A percentile compares a stretch with the other conserved stretches of the same genome.
phyloP scores from a whole-genome alignment of 2,888 invertebrate genomes.

The Girardia tigrina region DNA sequence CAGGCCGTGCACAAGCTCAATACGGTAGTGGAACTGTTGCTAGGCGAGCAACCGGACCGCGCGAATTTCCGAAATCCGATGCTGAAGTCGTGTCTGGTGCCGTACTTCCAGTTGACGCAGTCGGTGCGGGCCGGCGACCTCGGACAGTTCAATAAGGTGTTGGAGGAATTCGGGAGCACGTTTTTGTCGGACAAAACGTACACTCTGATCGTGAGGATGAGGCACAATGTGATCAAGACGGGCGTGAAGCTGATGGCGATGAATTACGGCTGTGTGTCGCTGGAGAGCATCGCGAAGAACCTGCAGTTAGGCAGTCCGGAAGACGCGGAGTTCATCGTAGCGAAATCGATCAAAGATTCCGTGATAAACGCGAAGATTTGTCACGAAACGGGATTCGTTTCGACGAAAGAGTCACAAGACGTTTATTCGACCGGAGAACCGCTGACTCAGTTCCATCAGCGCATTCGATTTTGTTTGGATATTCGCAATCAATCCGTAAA shows the following conservation, averaged over 20 bases:
- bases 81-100: conserved; percentile 70
- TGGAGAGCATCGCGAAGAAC: conserved; percentile 82
- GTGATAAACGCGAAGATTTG: conserved; percentile 93
- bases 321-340: conserved; percentile 96
- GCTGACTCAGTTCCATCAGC: conserved; percentile 82
- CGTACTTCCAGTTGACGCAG: conserved; percentile 82
- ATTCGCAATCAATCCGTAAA: conserved; percentile 93
- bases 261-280: conserved; percentile 86
- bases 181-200: conserved; percentile 87
- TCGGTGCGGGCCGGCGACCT: conserved; percentile 81
- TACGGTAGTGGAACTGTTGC: too few relatives aligned
- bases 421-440: conserved; percentile 91
- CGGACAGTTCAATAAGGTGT: conserved; percentile 76
- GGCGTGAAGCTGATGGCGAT: conserved; percentile 85
- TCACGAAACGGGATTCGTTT: conserved; percentile 72
- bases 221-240: conserved; percentile 97
- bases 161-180: conserved; percentile 74
- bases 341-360: conserved; percentile 83
- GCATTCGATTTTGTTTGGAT: conserved; percentile 89
- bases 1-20: too few relatives aligned
- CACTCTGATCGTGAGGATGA: conserved; percentile 77
- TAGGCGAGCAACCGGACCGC: too few relatives aligned
- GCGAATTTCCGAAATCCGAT: too few relatives aligned
- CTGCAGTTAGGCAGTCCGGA: conserved; percentile 81
- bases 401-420: conserved; percentile 89